These are phyloP conservation scores for Taphrorychus bicolor DNA, from an alignment of 2,888 invertebrate species.

Conservation along the genomic window DNA sequence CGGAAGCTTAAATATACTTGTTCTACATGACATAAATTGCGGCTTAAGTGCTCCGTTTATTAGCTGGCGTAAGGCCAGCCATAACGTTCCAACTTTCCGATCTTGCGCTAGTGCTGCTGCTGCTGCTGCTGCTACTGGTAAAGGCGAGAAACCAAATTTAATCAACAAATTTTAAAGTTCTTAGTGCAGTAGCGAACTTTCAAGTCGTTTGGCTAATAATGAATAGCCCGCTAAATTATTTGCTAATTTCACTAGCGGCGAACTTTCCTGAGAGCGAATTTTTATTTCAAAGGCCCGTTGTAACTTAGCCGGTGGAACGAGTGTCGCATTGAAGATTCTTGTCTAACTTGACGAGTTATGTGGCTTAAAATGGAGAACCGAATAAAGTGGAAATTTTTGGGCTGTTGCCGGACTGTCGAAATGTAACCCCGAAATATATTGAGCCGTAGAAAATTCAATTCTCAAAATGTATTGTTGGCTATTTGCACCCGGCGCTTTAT, in stretches of 20 bases:
- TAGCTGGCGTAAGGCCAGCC: conserved; percentile 49
- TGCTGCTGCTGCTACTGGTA: conserved; percentile 38
- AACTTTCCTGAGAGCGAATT: conserved; percentile 7
- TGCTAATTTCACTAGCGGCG: conserved; percentile 31
- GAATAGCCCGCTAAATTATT: conserved; percentile 40
- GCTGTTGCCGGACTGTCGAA: conserved; percentile 22
- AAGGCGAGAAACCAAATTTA: conserved; percentile 50
- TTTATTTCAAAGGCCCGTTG: neutral
- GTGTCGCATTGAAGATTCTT: neutral
- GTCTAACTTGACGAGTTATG: neutral
- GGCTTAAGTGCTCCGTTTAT: conserved; percentile 48
- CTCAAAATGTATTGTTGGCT: conserved; percentile 38
- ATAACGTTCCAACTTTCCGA: conserved; percentile 47
- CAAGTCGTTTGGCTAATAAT: conserved; percentile 40
- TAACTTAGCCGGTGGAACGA: neutral
- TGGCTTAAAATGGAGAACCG: neutral
- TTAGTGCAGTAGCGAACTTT: conserved; percentile 38
- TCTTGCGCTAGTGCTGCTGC: conserved; percentile 35
- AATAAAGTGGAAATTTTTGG: neutral
- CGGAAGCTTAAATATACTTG: conserved; percentile 44
- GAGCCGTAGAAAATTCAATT: conserved; percentile 40
- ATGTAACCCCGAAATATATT: conserved; percentile 36
- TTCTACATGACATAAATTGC: conserved; percentile 49
- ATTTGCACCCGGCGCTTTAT: conserved; percentile 33
- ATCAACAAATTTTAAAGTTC: conserved; percentile 49